A percentile compares a stretch with the other conserved stretches of the same genome.
phyloP scores from a whole-genome alignment of 2,888 invertebrate species.

The Synanthedon vespiformis region DNA sequence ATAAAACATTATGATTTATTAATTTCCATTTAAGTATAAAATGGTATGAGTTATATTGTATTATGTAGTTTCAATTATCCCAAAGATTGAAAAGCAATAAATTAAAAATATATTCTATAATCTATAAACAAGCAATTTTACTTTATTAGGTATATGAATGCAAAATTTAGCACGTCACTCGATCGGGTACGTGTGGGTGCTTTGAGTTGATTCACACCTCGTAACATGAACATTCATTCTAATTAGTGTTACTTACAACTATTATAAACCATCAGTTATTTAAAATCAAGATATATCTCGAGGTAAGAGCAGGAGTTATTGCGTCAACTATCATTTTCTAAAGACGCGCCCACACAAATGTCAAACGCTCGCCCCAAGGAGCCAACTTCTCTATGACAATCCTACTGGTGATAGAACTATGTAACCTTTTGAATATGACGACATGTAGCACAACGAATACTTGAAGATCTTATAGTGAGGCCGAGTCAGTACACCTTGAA shows the following conservation, averaged over 20 bases:
- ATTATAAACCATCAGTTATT: background rate
- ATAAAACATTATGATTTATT: no score
- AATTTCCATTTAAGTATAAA: no score
- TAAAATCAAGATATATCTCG: background rate
- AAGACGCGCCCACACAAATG: background rate
- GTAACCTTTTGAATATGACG: no score
- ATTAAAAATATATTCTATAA: no score
- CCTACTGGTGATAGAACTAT: no score
- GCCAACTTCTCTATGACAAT: no score
- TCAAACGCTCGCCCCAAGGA: background rate
- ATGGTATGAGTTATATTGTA: no score
- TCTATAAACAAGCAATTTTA: slow-evolving; percentile 3
- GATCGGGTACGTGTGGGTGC: slow-evolving; percentile 35
- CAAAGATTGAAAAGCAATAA: no score
- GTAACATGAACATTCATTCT: slow-evolving; percentile 31
- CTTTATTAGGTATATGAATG: slow-evolving; percentile 8
- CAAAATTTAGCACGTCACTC: slow-evolving; percentile 13
- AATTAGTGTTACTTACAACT: slow-evolving; percentile 23
- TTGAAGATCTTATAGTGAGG: no score
- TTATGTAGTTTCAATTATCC: no score
- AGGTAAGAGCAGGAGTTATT: background rate
- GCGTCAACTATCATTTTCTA: background rate
- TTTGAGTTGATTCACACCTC: slow-evolving; percentile 28
- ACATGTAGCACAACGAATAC: no score
- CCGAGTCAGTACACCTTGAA: no score